phyloP scores from a whole-genome alignment of 2,888 invertebrate species.

The Volucella inanis region DNA sequence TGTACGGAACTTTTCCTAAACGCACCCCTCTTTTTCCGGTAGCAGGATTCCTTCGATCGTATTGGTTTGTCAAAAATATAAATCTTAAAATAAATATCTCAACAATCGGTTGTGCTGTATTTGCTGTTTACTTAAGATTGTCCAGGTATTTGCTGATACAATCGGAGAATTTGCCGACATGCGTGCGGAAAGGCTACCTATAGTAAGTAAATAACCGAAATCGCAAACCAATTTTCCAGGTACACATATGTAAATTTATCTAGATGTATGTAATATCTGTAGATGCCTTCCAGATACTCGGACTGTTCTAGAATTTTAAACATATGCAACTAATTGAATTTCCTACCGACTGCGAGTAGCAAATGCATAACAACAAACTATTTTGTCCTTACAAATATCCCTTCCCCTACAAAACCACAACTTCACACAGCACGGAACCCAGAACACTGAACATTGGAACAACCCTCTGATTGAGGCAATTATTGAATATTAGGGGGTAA shows the following conservation, averaged over 20 bases:
- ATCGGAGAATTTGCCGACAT: constrained; percentile 63
- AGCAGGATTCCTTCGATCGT: no score
- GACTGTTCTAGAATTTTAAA: constrained; percentile 67
- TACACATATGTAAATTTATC: constrained; percentile 18
- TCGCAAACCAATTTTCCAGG: constrained; percentile 64
- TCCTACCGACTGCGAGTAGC: constrained; percentile 46
- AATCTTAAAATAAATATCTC: constrained; percentile 27
- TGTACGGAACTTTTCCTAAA: no score
- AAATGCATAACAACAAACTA: constrained; percentile 62
- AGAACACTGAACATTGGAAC: neutral
- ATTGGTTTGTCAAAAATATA: neutral
- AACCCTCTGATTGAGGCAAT: constrained; percentile 66
- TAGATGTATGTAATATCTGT: no score
- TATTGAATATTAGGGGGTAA: constrained; percentile 74
- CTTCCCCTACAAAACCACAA: constrained; percentile 3
- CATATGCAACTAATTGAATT: constrained; percentile 74
- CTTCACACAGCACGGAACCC: no score
- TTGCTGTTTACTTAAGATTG: constrained; percentile 51
- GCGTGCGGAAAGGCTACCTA: constrained; percentile 59
- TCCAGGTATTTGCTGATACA: constrained; percentile 41
- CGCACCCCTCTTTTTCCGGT: no score
- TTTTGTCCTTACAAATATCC: constrained; percentile 43
- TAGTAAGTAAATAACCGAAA: constrained; percentile 55
- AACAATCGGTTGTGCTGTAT: neutral
- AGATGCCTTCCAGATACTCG: constrained; percentile 25